Evolutionary conservation across 2,888 invertebrate genomes (phyloP).

Genomic region (Agonopterix arenella): DNA sequence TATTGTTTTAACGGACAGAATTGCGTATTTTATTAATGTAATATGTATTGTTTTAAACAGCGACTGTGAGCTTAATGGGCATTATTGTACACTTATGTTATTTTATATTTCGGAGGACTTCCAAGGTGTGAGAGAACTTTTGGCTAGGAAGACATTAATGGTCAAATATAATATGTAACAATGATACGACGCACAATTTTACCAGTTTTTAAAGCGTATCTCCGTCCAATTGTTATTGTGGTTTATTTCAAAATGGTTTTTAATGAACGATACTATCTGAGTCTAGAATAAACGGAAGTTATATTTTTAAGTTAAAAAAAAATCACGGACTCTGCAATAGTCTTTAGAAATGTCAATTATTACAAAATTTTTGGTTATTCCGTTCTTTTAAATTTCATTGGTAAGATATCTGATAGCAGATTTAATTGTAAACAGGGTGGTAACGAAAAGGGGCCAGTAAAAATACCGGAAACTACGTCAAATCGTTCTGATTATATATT

Average conservation of each 20-base stretch:
- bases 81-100: conserved; percentile 49
- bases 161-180: neutral
- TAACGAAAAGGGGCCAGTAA: too few species aligned
- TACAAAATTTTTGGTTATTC: too few species aligned
- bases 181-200: conserved; percentile 55
- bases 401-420: too few species aligned
- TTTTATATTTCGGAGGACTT: conserved; percentile 31
- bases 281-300: too few species aligned
- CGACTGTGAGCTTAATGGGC: conserved; percentile 54
- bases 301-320: too few species aligned
- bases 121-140: conserved; percentile 17
- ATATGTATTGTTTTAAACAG: conserved; percentile 26
- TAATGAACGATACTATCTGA: neutral
- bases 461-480: too few species aligned
- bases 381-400: too few species aligned
- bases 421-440: too few species aligned
- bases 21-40: neutral
- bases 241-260: conserved; percentile 25
- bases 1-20: conserved; percentile 20
- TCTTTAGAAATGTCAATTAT: too few species aligned
- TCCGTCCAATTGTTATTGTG: conserved; percentile 62
- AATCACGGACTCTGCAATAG: too few species aligned
- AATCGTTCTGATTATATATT: too few species aligned
- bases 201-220: conserved; percentile 48
- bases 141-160: conserved; percentile 4